Evolutionary conservation across 1,140 invertebrate genomes (phyloP).

Genomic region (Lepidurus apus): DNA sequence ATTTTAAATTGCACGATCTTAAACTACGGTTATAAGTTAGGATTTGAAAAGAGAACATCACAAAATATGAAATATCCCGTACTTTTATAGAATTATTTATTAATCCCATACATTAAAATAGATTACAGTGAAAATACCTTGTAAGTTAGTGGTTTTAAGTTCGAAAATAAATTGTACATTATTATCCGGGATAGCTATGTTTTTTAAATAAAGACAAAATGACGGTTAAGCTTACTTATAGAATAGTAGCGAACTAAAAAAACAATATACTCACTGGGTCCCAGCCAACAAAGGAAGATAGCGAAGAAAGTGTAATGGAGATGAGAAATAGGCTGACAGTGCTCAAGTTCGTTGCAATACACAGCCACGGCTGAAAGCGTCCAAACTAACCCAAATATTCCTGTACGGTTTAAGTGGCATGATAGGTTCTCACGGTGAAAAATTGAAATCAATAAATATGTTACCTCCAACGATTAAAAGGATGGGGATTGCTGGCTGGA

Average conservation of each 20-base stretch:
- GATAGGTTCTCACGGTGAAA: neutral
- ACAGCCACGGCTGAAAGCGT: neutral
- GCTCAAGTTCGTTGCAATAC: neutral
- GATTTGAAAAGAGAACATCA: too few species aligned
- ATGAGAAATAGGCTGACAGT: neutral
- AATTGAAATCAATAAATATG: neutral
- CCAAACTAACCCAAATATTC: neutral
- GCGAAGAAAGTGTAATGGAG: neutral
- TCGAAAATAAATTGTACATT: too few species aligned
- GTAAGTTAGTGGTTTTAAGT: too few species aligned
- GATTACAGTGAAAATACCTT: too few species aligned
- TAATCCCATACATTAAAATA: too few species aligned
- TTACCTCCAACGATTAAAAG: neutral
- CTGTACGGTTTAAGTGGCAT: neutral
- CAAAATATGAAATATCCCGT: too few species aligned
- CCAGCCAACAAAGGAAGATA: constrained; percentile 7
- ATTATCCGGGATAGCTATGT: neutral
- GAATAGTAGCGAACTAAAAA: neutral
- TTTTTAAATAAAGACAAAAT: neutral
- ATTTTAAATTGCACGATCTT: too few species aligned
- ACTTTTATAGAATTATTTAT: too few species aligned
- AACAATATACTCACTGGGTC: neutral
- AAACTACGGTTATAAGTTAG: too few species aligned
- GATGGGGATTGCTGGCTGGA: neutral
- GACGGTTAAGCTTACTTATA: neutral